A percentile compares a stretch with the other conserved stretches of the same genome.
These are phyloP conservation scores for Zaprionus kolodkinae DNA, from an alignment of 1,140 invertebrate species.

Conservation along the genomic window DNA sequence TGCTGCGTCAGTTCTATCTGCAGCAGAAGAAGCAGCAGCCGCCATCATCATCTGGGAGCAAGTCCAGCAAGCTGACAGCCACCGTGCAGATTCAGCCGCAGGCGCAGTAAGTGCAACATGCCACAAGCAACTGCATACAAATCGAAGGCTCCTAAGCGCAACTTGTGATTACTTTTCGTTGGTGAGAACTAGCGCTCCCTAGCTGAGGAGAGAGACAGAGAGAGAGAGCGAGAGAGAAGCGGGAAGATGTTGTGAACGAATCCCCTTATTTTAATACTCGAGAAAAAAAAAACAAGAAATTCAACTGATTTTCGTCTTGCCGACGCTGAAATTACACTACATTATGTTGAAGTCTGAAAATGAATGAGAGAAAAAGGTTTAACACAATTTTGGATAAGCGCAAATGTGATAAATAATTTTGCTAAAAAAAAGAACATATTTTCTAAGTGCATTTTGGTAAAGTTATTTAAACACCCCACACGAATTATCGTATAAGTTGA, in stretches of 20 bases:
- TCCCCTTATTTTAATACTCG: conserved; percentile 50
- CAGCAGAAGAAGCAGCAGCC: conserved; percentile 63
- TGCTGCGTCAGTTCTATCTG: conserved; percentile 72
- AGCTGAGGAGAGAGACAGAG: conserved; percentile 25
- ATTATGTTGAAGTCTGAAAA: conserved; percentile 25
- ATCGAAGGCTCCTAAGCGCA: conserved; percentile 30
- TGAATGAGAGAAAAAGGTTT: conserved; percentile 17
- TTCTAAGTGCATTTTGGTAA: conserved; percentile 65
- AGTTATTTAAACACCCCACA: conserved; percentile 48
- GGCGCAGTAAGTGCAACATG: conserved; percentile 56
- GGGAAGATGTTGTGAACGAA: conserved; percentile 51
- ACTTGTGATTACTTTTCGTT: conserved; percentile 79
- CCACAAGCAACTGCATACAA: conserved; percentile 45
- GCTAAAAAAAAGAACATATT: conserved; percentile 54
- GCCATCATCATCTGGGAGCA: conserved; percentile 20
- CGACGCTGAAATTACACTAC: no score
- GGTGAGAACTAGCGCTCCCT: conserved; percentile 73
- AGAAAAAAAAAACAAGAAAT: conserved; percentile 52
- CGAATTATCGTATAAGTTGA: conserved; percentile 1
- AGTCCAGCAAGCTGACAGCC: conserved; percentile 62
- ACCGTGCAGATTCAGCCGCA: conserved; percentile 72
- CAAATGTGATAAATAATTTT: conserved; percentile 81
- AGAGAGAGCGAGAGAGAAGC: conserved; percentile 32
- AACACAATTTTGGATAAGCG: conserved; percentile 65
- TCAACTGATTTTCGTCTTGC: conserved; percentile 35